These are phyloP conservation scores for Bugulina stolonifera DNA, from an alignment of 2,888 invertebrate species.

Conservation along the genomic window DNA sequence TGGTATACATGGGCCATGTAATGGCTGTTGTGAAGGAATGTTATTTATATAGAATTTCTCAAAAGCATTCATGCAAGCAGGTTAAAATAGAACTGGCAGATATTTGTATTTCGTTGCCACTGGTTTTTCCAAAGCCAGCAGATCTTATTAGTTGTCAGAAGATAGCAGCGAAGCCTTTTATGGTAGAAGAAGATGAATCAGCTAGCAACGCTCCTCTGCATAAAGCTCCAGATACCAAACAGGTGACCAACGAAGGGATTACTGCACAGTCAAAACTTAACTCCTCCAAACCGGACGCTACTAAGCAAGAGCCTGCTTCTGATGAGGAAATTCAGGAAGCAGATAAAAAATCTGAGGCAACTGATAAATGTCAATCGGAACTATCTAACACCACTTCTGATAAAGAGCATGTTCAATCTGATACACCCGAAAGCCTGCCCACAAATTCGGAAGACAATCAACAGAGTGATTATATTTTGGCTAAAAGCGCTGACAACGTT, in stretches of 20 bases:
- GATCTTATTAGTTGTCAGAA: background rate
- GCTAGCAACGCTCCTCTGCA: too few relatives aligned
- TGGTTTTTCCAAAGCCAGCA: slow-evolving; percentile 6
- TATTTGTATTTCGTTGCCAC: background rate
- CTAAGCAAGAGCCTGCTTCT: background rate
- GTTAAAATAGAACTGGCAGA: background rate
- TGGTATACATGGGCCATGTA: slow-evolving; percentile 5
- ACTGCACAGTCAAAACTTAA: background rate
- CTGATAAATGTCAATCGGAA: background rate
- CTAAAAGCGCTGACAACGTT: background rate
- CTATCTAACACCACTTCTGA: background rate
- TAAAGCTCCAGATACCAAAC: background rate
- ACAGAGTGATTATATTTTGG: background rate
- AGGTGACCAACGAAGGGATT: background rate
- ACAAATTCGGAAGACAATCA: background rate
- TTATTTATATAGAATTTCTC: background rate
- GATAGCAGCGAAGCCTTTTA: background rate
- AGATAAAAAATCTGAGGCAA: background rate
- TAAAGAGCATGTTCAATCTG: background rate
- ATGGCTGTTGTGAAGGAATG: background rate
- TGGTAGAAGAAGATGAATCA: background rate
- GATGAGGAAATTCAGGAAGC: background rate
- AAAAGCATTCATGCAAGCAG: background rate
- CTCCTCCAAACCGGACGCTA: background rate
- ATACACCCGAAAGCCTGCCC: background rate